These are phyloP conservation scores for Stomatorhinus ivindoensis DNA, from an alignment of 2,113 vertebrate species.

Conservation along the genomic window DNA sequence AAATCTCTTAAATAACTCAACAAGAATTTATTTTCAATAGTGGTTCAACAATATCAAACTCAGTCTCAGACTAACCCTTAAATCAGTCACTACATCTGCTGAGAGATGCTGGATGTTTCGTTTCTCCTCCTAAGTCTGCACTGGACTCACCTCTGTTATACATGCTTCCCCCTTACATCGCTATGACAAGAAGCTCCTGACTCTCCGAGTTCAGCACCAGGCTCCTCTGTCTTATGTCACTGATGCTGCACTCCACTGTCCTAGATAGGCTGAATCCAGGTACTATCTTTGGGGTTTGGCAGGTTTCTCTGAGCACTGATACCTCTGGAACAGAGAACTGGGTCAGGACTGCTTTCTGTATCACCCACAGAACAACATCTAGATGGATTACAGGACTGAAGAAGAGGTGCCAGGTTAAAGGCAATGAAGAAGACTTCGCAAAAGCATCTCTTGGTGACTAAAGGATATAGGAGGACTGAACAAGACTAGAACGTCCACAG, in stretches of 20 bases:
- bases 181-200: slow-evolving; percentile 50
- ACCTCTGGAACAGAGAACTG: slow-evolving; percentile 27
- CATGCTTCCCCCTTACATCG: slow-evolving; percentile 42
- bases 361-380: not conserved
- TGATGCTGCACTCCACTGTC: slow-evolving; percentile 24
- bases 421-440: not conserved
- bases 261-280: slow-evolving; percentile 15
- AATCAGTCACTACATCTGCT: not conserved
- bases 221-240: slow-evolving; percentile 42
- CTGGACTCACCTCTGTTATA: slow-evolving; percentile 40
- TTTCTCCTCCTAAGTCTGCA: not conserved
- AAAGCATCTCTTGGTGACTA: not conserved
- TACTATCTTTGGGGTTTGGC: rapidly evolving
- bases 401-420: not conserved
- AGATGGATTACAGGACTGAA: not conserved
- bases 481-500: not conserved
- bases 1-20: not conserved
- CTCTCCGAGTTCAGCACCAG: slow-evolving; percentile 24
- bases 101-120: not conserved
- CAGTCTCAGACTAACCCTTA: not conserved
- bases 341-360: not conserved
- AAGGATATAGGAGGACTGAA: not conserved
- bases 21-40: not conserved
- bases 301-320: slow-evolving; percentile 10
- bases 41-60: not conserved